Conservation (phyloP, 1,140 invertebrate genomes). For the Brachionus sp. region DNA sequence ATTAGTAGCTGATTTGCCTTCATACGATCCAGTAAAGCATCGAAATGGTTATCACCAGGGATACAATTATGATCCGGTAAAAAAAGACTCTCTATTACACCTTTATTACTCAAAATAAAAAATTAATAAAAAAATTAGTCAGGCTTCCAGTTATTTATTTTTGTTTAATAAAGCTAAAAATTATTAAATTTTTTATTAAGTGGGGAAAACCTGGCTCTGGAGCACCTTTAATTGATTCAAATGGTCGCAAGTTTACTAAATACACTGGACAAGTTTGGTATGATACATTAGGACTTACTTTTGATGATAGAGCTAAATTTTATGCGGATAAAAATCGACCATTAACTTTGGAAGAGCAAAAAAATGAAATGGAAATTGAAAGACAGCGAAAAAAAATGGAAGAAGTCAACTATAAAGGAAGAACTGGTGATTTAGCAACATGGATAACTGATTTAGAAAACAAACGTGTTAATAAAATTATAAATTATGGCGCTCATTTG, state of each 20-base stretch:
- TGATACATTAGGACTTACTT: background rate
- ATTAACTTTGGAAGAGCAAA: conserved; percentile 41
- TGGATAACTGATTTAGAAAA: conserved; percentile 44
- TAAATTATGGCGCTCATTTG: conserved; percentile 27
- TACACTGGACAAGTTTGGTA: conserved; percentile 39
- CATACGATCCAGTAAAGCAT: conserved; percentile 38
- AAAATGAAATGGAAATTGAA: conserved; percentile 33
- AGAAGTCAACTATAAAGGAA: conserved; percentile 4
- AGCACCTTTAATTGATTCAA: conserved; percentile 34
- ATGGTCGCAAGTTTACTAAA: conserved; percentile 38
- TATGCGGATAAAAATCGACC: conserved; percentile 29
- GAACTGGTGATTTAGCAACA: conserved; percentile 29
- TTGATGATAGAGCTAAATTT: conserved; percentile 12
- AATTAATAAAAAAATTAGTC: background rate
- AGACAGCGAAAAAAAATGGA: background rate
- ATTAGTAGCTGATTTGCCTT: conserved; percentile 33
- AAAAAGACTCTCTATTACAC: background rate
- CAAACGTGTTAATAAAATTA: conserved; percentile 4
- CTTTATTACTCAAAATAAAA: background rate
- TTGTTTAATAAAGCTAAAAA: background rate
- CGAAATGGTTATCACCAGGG: conserved; percentile 28
- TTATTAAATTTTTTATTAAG: background rate
- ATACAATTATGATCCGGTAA: conserved; percentile 46
- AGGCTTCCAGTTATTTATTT: background rate
- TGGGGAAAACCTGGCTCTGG: conserved; percentile 44